phyloP scores from a whole-genome alignment of 2,797 vertebrate species.

The Pelobates cultripes region DNA sequence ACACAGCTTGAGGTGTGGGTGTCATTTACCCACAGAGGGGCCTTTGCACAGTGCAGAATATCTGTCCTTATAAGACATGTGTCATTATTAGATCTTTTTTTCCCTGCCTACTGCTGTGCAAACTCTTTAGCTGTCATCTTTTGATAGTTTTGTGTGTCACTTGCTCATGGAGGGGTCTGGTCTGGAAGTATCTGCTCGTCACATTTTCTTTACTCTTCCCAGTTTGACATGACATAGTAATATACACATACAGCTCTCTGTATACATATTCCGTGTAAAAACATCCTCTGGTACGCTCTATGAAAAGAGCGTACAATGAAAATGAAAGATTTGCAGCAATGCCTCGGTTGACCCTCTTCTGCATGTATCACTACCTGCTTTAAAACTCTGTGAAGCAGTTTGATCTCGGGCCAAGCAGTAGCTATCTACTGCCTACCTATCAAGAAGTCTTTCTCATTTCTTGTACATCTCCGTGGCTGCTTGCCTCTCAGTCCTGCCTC shows the following conservation, averaged over 20 bases:
- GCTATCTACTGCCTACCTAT: not conserved
- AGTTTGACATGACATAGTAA: not conserved
- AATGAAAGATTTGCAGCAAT: no score
- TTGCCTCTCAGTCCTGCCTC: not conserved
- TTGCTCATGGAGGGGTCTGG: slow-evolving; percentile 10
- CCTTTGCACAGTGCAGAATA: not conserved
- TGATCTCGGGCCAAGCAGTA: not conserved
- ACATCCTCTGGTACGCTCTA: not conserved
- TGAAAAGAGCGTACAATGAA: no score
- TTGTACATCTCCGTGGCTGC: not conserved
- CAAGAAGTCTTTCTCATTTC: not conserved
- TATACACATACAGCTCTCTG: not conserved
- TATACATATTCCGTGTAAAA: slow-evolving; percentile 1
- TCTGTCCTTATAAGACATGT: slow-evolving; percentile 13
- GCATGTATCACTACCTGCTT: not conserved
- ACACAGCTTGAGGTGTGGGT: not conserved
- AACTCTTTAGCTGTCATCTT: slow-evolving; percentile 15
- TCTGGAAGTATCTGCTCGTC: slow-evolving; percentile 2
- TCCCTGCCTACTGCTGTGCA: slow-evolving; percentile 10
- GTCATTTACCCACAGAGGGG: not conserved
- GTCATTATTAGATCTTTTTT: slow-evolving; percentile 24
- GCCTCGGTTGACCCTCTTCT: no score
- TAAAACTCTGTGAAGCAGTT: not conserved
- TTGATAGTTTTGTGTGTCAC: slow-evolving; percentile 2
- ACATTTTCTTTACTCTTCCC: not conserved